Conservation (phyloP, 1,140 invertebrate species). For the Lepidurus packardi region DNA sequence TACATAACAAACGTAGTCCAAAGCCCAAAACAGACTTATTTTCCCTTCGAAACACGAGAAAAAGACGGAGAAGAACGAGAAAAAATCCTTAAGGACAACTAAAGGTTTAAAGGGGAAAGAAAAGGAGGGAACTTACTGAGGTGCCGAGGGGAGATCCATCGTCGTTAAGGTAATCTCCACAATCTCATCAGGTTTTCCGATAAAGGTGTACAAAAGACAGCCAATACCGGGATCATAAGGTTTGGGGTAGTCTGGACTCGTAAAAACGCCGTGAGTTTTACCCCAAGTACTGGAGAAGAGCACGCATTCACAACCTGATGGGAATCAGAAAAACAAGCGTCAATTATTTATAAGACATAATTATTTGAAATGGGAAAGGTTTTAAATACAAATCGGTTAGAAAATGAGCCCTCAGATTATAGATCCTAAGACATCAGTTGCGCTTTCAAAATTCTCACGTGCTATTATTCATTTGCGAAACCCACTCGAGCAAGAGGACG, state of each 20-base stretch:
- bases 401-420: no score
- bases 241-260: constrained; percentile 35
- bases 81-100: neutral
- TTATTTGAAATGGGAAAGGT: no score
- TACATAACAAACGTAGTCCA: neutral
- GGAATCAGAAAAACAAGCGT: neutral
- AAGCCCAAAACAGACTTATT: neutral
- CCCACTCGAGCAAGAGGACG: no score
- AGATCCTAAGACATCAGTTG: no score
- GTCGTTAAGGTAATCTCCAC: constrained; percentile 34
- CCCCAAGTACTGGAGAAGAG: constrained; percentile 33
- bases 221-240: constrained; percentile 32
- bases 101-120: neutral
- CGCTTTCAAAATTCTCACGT: no score
- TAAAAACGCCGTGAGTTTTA: constrained; percentile 32
- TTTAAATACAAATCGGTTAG: no score
- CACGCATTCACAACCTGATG: constrained; percentile 34
- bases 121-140: constrained; percentile 25
- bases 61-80: neutral
- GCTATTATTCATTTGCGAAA: no score
- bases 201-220: constrained; percentile 35
- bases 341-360: neutral
- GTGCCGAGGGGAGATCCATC: constrained; percentile 22
- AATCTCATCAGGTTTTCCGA: constrained; percentile 31
- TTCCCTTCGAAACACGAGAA: neutral